Evolutionary conservation across 2,888 invertebrate species (phyloP).

Genomic region (Neria commutata): DNA sequence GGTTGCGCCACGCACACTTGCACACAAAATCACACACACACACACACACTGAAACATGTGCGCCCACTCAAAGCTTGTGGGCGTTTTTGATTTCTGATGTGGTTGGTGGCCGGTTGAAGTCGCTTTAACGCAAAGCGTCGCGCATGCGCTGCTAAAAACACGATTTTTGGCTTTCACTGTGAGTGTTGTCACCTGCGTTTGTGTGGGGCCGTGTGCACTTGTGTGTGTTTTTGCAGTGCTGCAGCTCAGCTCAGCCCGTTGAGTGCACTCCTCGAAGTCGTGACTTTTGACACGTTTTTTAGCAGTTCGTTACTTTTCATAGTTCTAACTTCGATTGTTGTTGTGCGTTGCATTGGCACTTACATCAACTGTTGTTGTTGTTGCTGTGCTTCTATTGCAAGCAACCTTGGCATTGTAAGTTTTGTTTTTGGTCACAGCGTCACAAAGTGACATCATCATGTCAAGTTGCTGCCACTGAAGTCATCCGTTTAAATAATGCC

Average conservation of each 20-base stretch:
- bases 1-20: too few relatives aligned
- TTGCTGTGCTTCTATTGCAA: not conserved
- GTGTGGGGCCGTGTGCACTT: not conserved
- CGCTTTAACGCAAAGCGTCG: too few relatives aligned
- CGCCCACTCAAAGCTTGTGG: too few relatives aligned
- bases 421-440: not conserved
- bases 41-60: too few relatives aligned
- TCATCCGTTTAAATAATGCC: too few relatives aligned
- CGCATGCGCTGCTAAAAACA: too few relatives aligned
- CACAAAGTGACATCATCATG: not conserved
- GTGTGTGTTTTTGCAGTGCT: not conserved
- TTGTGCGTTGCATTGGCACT: not conserved
- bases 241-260: not conserved
- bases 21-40: too few relatives aligned
- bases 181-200: not conserved
- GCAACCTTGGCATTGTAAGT: not conserved
- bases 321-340: not conserved
- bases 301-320: not conserved
- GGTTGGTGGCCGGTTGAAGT: not conserved
- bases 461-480: not conserved
- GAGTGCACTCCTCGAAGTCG: not conserved
- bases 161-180: conserved; percentile 1
- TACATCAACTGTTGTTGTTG: not conserved
- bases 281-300: conserved; percentile 1
- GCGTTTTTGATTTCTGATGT: not conserved